Evolutionary conservation across 2,797 vertebrate species (phyloP), one percentile per base, ranked within the genome.

Genomic region (Sylvia borin): DNA sequence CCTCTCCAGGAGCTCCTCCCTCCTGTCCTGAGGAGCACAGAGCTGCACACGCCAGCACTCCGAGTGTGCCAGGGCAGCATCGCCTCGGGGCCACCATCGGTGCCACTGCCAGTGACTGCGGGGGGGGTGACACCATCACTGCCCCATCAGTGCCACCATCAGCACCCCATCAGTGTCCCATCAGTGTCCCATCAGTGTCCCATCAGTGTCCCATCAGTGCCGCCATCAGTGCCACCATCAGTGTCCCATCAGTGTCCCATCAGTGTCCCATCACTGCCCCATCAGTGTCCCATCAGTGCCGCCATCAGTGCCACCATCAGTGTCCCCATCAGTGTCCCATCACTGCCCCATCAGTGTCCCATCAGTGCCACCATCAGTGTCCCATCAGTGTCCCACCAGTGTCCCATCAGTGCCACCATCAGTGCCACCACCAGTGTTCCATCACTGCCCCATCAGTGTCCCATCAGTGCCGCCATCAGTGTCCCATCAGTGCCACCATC

Each of bases 221-320:
- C 43, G 36, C 36, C 36, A 36, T 36, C 36, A 36, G 36, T 36
- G 36, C 36, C 36, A 45, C 18, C 43, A 9, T 45, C 19, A 9
- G 18, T 31, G 43, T 19, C 16, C 18, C 43, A 45, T 45, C 43
- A 20, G 43, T 45, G 43, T 6, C n/a, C n/a, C 7, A 9, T 6
- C 45, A 5, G 7, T 36, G 51, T 2, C 50, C 51, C 29, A 7
- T 3, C 51, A 5, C 29, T 31, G n/a, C 40, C 15, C 45, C 13
- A 12, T 6, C 29, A 32, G 13, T 36, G 70, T 10, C 67, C 32
- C 50, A 43, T 43, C 16, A 18, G 16, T 43, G 42, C 6, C 42
- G 4, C 3, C 54, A 34, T 27, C 6, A 1, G 10, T 47, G n/a
- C 3, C 5, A 55, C 25, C 25, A 19, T 5, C 18, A 4, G 31